Conservation (phyloP, 2,113 vertebrate genomes). For the Phylloscopus trochilus region DNA sequence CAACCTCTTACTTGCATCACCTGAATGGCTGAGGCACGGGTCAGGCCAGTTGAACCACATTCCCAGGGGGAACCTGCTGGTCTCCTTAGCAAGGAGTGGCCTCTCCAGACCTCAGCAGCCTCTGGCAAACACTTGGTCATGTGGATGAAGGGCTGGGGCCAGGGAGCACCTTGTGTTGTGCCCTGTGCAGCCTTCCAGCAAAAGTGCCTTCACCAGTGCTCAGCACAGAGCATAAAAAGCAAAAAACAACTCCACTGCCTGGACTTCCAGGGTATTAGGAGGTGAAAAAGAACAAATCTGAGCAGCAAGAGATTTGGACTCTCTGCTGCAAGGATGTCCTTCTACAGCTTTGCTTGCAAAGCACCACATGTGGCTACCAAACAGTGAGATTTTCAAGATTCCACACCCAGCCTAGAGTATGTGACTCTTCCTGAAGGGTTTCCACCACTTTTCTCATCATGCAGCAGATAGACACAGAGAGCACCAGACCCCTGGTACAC, state of each 20-base stretch:
- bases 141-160: neutral
- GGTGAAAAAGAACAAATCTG: neutral
- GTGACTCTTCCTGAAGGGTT: neutral
- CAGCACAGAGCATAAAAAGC: fast-evolving
- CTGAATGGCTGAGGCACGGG: neutral
- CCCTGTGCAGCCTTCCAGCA: neutral
- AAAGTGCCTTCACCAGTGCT: neutral
- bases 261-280: neutral
- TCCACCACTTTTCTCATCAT: neutral
- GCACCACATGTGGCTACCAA: neutral
- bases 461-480: neutral
- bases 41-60: neutral
- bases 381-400: neutral
- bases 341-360: neutral
- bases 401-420: neutral
- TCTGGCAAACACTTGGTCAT: neutral
- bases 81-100: neutral
- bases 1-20: neutral
- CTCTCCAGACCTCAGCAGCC: neutral
- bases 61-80: neutral
- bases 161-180: neutral
- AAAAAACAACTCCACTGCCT: neutral
- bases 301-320: neutral
- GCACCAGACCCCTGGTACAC: neutral
- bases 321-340: neutral